Percentiles rank a stretch among this genome's conserved stretches.
These are phyloP conservation scores for Desoria tigrina DNA, from an alignment of 2,888 invertebrate species.

Conservation along the genomic window DNA sequence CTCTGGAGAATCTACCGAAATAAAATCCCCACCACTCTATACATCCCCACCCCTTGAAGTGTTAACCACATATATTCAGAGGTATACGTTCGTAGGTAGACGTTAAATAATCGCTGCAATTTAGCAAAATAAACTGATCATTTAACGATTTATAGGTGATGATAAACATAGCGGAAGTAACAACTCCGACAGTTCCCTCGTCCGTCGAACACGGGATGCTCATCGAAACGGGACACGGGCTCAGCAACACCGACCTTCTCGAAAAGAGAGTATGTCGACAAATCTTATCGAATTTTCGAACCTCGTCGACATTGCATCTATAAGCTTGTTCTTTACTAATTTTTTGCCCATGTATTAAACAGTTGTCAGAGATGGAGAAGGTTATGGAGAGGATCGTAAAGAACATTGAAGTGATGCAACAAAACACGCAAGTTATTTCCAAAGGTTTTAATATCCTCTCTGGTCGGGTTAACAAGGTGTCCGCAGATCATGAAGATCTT, in stretches of 20 bases:
- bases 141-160: too few species aligned
- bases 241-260: neutral
- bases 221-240: neutral
- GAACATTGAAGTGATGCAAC: conserved; percentile 44
- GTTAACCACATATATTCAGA: too few species aligned
- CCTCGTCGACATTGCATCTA: neutral
- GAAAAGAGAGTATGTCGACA: conserved; percentile 1
- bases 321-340: neutral
- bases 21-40: too few species aligned
- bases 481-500: conserved; percentile 38
- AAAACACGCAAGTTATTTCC: conserved; percentile 47
- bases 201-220: neutral
- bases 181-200: neutral
- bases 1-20: too few species aligned
- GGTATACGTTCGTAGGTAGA: too few species aligned
- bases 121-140: too few species aligned
- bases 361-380: conserved; percentile 31
- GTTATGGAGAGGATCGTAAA: conserved; percentile 32
- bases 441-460: conserved; percentile 46
- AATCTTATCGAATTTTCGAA: neutral
- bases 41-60: too few species aligned
- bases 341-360: neutral
- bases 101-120: too few species aligned
- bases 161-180: too few species aligned
- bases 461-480: conserved; percentile 39